Evolutionary conservation across 2,888 invertebrate genomes (phyloP), one percentile per base, ranked within the genome.

Genomic region (Dioctria rufipes): DNA sequence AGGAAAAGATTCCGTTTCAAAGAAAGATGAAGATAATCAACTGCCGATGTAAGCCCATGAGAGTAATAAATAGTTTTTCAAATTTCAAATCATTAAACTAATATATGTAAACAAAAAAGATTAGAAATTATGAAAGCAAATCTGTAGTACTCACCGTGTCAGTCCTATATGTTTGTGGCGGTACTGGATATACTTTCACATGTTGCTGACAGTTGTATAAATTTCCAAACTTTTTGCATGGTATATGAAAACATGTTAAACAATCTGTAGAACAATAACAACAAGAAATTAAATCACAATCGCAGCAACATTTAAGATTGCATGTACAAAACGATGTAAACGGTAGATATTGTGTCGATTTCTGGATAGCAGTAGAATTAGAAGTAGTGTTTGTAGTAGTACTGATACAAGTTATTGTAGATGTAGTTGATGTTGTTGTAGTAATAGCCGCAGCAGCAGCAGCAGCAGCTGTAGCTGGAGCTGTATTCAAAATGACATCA

Each of bases 251-350:
- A 75, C 84, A 84, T 25, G 83, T 71, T 65, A 83, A 82, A 80
- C 85, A 85, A 84, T 84, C 85, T 84, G 83, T 65, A 77, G 82
- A 78, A 82, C 81, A 82, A 83, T 77, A 84, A 83, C 79, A 78
- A 81, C 81, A 78, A 78, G 65, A 82, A 61, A 81, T 73, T 81
- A 80, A 79, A 80, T 80, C 82, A 78, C 83, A 84, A 77, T 81
- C 75, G 79, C 83, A 83, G 69, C 83, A 83, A 58, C 82, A 84
- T 61, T 81, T 82, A 5, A 80, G 66, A 66, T 80, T 82, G 80
- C 83, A 83, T 58, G 82, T 80, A 77, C 82, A 83, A 81, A 81
- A 82, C 63, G 63, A 77, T 37, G 77, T 77, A 63, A 63, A 63
- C 61, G 63, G 39, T 9, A 63, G 43, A 49, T 77, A 77, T 63